Evolutionary conservation across 2,113 vertebrate genomes (phyloP).

Genomic region (Odocoileus hemionus): DNA sequence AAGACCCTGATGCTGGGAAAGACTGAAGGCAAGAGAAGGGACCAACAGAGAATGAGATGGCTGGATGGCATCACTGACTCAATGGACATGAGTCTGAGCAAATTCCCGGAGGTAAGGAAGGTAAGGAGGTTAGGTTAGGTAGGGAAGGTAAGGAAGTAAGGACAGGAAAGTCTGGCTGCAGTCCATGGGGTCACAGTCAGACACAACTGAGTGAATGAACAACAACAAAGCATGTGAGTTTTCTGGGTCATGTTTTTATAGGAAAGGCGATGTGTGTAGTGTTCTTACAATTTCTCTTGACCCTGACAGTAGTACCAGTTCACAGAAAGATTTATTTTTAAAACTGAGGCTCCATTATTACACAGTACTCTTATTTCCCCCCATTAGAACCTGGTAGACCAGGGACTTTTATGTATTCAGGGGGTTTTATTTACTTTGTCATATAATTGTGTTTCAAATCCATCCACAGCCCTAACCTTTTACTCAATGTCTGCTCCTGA

Average conservation of each 20-base stretch:
- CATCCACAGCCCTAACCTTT: slow-evolving; percentile 26
- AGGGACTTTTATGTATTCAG: background rate
- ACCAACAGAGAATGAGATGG: background rate
- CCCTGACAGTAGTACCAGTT: background rate
- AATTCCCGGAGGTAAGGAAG: background rate
- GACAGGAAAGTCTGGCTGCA: background rate
- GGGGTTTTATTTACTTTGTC: background rate
- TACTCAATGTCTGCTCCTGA: slow-evolving; percentile 26
- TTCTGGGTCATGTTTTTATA: slow-evolving; percentile 37
- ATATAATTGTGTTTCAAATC: slow-evolving; percentile 41
- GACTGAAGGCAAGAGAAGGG: background rate
- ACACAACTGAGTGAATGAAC: background rate
- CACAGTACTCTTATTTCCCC: background rate
- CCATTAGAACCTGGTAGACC: background rate
- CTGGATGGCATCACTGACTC: background rate
- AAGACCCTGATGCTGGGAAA: background rate
- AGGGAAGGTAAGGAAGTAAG: background rate
- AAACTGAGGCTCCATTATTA: background rate
- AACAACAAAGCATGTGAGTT: background rate
- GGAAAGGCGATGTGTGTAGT: background rate
- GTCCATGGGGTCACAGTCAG: background rate
- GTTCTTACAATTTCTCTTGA: slow-evolving; percentile 13
- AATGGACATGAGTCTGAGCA: background rate
- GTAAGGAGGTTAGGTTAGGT: background rate
- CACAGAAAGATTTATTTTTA: slow-evolving; percentile 39